Evolutionary conservation across 1,140 invertebrate species (phyloP), one percentile per base, ranked within the genome.

Genomic region (Drosophila bocqueti): DNA sequence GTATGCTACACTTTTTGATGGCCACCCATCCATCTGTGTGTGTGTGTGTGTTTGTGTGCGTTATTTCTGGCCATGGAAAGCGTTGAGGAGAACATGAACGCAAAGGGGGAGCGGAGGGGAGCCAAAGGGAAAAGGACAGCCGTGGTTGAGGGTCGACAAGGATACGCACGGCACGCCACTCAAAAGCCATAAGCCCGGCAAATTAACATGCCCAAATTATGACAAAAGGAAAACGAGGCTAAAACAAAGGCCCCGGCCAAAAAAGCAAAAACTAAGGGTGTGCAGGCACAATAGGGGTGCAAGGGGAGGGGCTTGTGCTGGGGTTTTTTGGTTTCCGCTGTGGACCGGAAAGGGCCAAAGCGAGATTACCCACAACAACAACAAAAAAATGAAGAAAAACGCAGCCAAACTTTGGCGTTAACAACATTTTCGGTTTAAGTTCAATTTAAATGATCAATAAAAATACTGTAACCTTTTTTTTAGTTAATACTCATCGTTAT

Each of bases 151-250:
- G 75, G 75, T 78, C 75, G 75, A 77, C 75, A 77, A 77, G 73
- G 73, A 76, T 76, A 77, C 75, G 73, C 75, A 77, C 74, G 76
- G 66, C 65, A 71, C 75, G 75, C 76, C 76, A 79, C 76, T 79
- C 75, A 89, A 86, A 86, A 86, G 80, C 83, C 83, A 86, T 83
- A 89, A 86, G 83, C 83, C 76, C 69, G 76, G 84, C 83, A 86
- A 86, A 86, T 86, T 86, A 86, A 89, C 83, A 86, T 89, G 80
- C 75, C 84, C 80, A 86, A 86, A 89, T 89, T 86, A 83, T 86
- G 83, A 86, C 83, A 79, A 87, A 85, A 86, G 69, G 78, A 64
- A 67, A 81, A 60, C 81, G 72, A 66, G 61, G 67, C 64, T 74
- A 59, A 69, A 69, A 75, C 72, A 80, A 80, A 76, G 62, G 77